These are phyloP conservation scores for Gymnopithys bicolor DNA, from an alignment of 2,797 vertebrate species.

Conservation along the genomic window DNA sequence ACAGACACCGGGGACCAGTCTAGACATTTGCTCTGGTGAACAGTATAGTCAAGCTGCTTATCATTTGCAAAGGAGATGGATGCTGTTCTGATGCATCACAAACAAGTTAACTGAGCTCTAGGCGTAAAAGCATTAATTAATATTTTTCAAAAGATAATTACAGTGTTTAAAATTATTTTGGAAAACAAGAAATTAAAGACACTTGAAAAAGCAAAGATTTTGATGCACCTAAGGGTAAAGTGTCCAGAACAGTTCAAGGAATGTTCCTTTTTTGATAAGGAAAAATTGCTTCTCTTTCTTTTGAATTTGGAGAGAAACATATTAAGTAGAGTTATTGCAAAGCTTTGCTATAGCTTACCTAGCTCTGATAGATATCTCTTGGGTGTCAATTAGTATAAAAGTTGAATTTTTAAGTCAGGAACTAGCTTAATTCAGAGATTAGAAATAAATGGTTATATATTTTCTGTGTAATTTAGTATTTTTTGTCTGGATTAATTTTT, in stretches of 20 bases:
- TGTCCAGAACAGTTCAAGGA: neutral
- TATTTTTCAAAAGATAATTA: neutral
- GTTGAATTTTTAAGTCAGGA: neutral
- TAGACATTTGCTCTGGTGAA: constrained; percentile 26
- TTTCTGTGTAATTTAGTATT: neutral
- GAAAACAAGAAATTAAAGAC: neutral
- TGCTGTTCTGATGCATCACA: neutral
- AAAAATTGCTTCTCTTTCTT: neutral
- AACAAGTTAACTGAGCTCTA: neutral
- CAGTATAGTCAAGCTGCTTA: constrained; percentile 26
- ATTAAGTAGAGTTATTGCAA: neutral
- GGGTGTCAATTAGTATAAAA: neutral
- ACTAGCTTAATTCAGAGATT: neutral
- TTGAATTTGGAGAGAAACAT: neutral
- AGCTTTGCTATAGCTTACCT: neutral
- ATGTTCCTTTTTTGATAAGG: neutral
- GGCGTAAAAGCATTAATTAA: constrained; percentile 8
- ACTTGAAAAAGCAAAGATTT: constrained; percentile 9
- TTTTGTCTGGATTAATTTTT: neutral
- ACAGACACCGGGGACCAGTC: constrained; percentile 30
- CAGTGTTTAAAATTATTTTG: constrained; percentile 36
- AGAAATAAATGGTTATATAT: neutral
- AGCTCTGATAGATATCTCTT: neutral
- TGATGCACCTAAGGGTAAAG: neutral
- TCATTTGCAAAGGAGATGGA: neutral